Conservation (phyloP, 2,888 invertebrate genomes). For the Leptinotarsa tumamoca region DNA sequence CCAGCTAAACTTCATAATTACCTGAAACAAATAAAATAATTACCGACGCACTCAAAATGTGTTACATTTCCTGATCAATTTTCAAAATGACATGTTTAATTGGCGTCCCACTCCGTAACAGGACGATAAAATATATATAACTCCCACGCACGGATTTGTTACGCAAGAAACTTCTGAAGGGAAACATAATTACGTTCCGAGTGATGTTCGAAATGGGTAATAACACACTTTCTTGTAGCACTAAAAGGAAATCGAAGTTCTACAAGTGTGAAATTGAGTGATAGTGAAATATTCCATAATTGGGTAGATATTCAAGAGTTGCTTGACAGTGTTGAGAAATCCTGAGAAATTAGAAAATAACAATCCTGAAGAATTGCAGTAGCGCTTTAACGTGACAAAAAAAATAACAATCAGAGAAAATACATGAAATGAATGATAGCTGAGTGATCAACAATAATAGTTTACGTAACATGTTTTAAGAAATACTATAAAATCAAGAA, state of each 20-base stretch:
- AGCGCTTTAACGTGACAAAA: too few relatives aligned
- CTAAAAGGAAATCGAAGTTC: background rate
- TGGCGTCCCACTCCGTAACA: background rate
- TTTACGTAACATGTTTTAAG: too few relatives aligned
- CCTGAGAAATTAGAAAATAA: too few relatives aligned
- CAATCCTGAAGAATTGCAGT: too few relatives aligned
- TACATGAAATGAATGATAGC: too few relatives aligned
- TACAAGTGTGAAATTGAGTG: background rate
- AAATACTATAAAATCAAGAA: too few relatives aligned
- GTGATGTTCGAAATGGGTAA: background rate
- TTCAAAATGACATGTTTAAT: background rate
- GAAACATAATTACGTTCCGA: background rate
- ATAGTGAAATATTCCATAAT: too few relatives aligned
- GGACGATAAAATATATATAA: background rate
- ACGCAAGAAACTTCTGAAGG: background rate
- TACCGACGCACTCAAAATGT: slow-evolving; percentile 4
- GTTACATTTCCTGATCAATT: background rate
- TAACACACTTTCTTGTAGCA: background rate
- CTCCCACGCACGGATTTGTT: background rate
- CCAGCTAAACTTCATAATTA: slow-evolving; percentile 15
- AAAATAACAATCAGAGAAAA: too few relatives aligned
- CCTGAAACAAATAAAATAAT: slow-evolving; percentile 27
- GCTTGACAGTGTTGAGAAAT: too few relatives aligned
- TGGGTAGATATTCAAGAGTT: too few relatives aligned
- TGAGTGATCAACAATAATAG: too few relatives aligned